Percentiles rank a stretch among this genome's conserved stretches.
Evolutionary conservation across 2,113 vertebrate species (phyloP).

Genomic region (Irena cyanogastra): DNA sequence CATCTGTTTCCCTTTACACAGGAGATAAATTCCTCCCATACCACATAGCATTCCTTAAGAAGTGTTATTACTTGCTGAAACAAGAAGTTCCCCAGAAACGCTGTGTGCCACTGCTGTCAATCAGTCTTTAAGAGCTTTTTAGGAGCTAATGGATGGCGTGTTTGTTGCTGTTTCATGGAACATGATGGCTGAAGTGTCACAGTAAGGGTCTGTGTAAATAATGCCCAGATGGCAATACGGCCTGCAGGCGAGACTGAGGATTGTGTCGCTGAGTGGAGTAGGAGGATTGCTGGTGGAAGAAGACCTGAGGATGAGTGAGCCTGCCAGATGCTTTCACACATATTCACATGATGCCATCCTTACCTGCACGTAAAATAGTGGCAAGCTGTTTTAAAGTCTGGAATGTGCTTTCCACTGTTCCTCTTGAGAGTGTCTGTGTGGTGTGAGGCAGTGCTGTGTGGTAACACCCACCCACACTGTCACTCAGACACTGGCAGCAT

Average conservation of each 20-base stretch:
- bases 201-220: background rate
- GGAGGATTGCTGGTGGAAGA: background rate
- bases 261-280: background rate
- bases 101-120: background rate
- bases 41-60: constrained; percentile 4
- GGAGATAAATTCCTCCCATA: constrained; percentile 50
- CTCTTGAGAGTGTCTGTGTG: background rate
- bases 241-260: background rate
- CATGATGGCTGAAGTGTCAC: background rate
- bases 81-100: background rate
- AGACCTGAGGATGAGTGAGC: background rate
- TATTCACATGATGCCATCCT: background rate
- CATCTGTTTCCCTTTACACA: constrained; percentile 48
- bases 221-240: background rate
- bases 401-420: background rate
- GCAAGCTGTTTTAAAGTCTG: background rate
- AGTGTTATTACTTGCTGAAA: background rate
- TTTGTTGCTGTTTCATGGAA: background rate
- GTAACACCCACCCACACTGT: background rate
- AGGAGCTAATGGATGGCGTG: background rate
- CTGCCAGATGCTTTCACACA: background rate
- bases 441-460: background rate
- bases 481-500: rapidly evolving
- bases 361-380: background rate
- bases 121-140: background rate